Base-by-base conservation (phyloP, 2,113 vertebrate genomes). In the Rhinopomastus cyanomelas region DNA sequence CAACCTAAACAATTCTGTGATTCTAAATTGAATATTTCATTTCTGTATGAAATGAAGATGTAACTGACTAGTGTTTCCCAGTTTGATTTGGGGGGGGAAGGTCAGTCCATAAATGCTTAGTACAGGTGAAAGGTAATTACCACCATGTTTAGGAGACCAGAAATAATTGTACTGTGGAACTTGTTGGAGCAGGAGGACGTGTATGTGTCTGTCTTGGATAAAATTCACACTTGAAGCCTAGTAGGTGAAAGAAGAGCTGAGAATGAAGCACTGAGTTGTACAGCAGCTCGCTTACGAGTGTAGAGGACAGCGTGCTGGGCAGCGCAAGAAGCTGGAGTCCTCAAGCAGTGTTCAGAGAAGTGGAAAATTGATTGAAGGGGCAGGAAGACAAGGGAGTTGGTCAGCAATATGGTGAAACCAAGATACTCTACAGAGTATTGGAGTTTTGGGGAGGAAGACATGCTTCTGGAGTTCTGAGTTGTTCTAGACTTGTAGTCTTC, bases 261-360 rank as follows among this genome's bases (percentile, higher is more conserved):
- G 34, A 36, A 39, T 2, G 3, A 16, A 62, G 30, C 21, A 2
- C 13, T 1, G 2, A 16, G 18, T 34, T 57, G 11, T 53, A 2
- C 0, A 0, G 19, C 46, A 61, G 17, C 29, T 14, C 51, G 16
- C 37, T n/a, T n/a, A 1, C 2, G 25, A 17, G 16, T 2, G 14
- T 0, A 0, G 19, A 36, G 57, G 34, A 25, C 12, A 39, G 61
- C 3, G 0, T 64, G 26, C 30, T 0, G 0, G 22, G 7, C 48
- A 67, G 30, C 5, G 15, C 20, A 4, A 37, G 25, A 0, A 49
- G 4, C 16, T 12, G 1, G n/a, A 34, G 36, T n/a, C 20, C 16
- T 34, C 37, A 22, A 16, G 2, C 65, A 27, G 34, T 7, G n/a
- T 60, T 18, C 5, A 27, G 37, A 44, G 22, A 5, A 71, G 16